Conservation (phyloP, 2,797 vertebrate species). For the Fistularia tabacaria region DNA sequence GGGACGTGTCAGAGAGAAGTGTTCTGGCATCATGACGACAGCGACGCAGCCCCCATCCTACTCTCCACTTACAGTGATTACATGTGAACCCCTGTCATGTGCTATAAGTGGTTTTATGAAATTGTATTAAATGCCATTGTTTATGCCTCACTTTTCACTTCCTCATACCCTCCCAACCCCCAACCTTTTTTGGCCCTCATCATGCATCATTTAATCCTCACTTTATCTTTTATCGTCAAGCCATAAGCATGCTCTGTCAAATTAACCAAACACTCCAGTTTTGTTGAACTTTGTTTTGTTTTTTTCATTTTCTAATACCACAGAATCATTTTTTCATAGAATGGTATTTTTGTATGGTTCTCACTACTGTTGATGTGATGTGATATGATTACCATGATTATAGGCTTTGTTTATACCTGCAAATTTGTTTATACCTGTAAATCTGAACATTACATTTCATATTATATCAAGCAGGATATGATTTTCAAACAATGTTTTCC, state of each 20-base stretch:
- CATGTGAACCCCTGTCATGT: constrained; percentile 78
- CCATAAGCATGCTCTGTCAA: constrained; percentile 66
- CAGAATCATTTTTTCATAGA: constrained; percentile 33
- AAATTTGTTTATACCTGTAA: too few species aligned
- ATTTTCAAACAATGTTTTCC: too few species aligned
- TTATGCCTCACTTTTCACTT: constrained; percentile 76
- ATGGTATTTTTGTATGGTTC: constrained; percentile 45
- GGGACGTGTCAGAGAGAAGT: constrained; percentile 72
- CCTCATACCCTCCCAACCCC: constrained; percentile 37
- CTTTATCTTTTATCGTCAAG: constrained; percentile 65
- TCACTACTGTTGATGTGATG: constrained; percentile 41
- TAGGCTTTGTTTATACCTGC: too few species aligned
- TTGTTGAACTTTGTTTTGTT: constrained; percentile 27
- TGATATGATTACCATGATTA: constrained; percentile 10
- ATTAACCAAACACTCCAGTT: constrained; percentile 62
- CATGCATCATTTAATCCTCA: constrained; percentile 68
- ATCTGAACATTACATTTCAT: too few species aligned
- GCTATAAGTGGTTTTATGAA: constrained; percentile 74
- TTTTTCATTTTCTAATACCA: constrained; percentile 19
- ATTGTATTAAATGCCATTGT: constrained; percentile 79
- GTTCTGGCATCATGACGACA: constrained; percentile 58
- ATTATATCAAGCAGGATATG: too few species aligned
- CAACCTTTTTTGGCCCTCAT: constrained; percentile 46
- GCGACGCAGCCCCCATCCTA: constrained; percentile 57
- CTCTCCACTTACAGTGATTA: constrained; percentile 76